Conservation (phyloP, 2,888 invertebrate genomes). For the Scaptomyza flava region DNA sequence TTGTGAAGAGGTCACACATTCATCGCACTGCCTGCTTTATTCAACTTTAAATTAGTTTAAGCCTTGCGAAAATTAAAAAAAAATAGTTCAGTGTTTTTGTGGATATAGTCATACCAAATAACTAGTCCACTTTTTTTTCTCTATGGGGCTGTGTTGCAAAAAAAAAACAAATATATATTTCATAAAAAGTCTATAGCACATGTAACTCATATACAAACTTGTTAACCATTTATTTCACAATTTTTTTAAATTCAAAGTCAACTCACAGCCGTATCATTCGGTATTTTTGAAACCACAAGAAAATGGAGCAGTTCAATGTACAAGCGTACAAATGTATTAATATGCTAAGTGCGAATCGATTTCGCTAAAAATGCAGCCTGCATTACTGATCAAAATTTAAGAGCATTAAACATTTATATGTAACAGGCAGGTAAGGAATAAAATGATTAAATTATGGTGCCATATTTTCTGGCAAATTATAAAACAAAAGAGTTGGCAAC, state of each 20-base stretch:
- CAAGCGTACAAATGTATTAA: constrained; percentile 19
- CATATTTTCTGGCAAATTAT: constrained; percentile 57
- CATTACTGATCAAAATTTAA: constrained; percentile 58
- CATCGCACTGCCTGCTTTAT: too few species aligned
- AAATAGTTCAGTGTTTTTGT: too few species aligned
- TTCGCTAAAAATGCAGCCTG: constrained; percentile 55
- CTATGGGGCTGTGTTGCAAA: too few species aligned
- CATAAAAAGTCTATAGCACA: too few species aligned
- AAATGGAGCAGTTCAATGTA: constrained; percentile 65
- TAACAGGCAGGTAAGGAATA: constrained; percentile 42
- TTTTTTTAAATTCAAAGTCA: constrained; percentile 39
- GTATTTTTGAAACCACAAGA: constrained; percentile 48
- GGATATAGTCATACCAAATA: too few species aligned
- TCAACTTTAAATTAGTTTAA: too few species aligned
- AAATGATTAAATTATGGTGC: constrained; percentile 62
- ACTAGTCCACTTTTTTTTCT: too few species aligned
- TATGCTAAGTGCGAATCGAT: constrained; percentile 63
- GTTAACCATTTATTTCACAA: constrained; percentile 21
- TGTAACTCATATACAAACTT: background rate
- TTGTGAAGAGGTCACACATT: too few species aligned
- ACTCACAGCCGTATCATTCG: constrained; percentile 56
- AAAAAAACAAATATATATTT: too few species aligned
- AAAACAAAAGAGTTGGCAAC: constrained; percentile 38
- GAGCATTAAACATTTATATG: constrained; percentile 53
- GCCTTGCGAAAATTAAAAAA: too few species aligned